Evolutionary conservation across 2,797 vertebrate genomes (phyloP).

Genomic region (Allobates femoralis): DNA sequence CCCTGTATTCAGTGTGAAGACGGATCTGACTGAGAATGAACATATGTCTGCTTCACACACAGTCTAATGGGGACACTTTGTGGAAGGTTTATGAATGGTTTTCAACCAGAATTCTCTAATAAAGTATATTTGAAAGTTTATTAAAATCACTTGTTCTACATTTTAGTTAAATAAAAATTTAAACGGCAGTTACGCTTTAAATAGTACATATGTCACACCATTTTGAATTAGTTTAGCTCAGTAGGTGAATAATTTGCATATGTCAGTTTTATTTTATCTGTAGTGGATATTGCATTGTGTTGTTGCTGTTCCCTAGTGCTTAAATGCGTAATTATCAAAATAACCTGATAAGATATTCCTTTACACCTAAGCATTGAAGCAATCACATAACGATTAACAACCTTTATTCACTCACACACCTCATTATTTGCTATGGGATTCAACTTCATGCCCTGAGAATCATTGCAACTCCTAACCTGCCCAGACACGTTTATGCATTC

Average conservation of each 20-base stretch:
- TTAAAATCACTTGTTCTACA: too few relatives aligned
- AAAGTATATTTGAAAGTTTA: too few relatives aligned
- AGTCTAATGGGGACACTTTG: too few relatives aligned
- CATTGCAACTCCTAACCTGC: neutral
- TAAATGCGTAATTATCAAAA: neutral
- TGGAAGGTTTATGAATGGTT: too few relatives aligned
- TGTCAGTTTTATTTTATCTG: neutral
- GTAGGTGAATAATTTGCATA: neutral
- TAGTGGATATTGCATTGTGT: neutral
- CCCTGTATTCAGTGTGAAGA: too few relatives aligned
- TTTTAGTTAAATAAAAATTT: too few relatives aligned
- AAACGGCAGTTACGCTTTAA: too few relatives aligned
- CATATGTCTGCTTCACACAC: too few relatives aligned
- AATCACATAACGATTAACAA: neutral
- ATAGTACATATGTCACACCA: too few relatives aligned
- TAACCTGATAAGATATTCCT: conserved; percentile 1
- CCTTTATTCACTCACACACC: neutral
- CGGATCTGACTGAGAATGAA: too few relatives aligned
- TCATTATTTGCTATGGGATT: conserved; percentile 17
- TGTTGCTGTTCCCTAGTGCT: neutral
- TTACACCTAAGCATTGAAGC: neutral
- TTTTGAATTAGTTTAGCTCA: neutral
- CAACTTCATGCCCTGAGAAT: neutral
- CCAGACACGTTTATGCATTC: neutral
- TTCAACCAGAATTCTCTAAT: too few relatives aligned